phyloP scores from a whole-genome alignment of 2,888 invertebrate genomes.

The Nemoura dubitans region DNA sequence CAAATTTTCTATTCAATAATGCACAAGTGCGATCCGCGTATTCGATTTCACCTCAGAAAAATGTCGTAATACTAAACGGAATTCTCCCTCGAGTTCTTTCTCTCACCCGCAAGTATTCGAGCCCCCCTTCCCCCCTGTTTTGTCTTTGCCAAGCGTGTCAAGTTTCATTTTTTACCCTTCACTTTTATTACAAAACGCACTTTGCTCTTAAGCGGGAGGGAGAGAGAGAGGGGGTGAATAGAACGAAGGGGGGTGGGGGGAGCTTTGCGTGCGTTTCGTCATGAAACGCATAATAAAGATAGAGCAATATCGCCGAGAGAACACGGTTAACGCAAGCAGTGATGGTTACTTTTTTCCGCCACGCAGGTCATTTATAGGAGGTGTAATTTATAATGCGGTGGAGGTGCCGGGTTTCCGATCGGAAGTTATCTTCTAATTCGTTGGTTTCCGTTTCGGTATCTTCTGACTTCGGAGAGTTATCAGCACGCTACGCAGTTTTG shows the following conservation, averaged over 20 bases:
- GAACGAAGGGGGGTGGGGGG: not conserved
- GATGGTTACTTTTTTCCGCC: too few relatives aligned
- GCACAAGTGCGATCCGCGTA: not conserved
- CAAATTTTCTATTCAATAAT: not conserved
- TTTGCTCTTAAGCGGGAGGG: not conserved
- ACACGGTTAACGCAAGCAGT: too few relatives aligned
- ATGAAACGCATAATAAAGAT: not conserved
- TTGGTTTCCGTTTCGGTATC: too few relatives aligned
- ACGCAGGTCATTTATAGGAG: too few relatives aligned
- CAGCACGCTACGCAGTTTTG: too few relatives aligned
- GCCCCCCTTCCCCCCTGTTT: not conserved
- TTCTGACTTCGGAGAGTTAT: too few relatives aligned
- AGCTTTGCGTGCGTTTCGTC: not conserved
- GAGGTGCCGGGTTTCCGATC: not conserved
- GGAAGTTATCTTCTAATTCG: too few relatives aligned
- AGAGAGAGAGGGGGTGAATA: not conserved
- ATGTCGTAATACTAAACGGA: too few relatives aligned
- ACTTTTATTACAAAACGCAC: not conserved
- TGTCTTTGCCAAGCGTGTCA: not conserved
- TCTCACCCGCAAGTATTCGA: too few relatives aligned
- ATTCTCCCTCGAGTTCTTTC: too few relatives aligned
- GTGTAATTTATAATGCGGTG: too few relatives aligned
- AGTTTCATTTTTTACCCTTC: conserved; percentile 12
- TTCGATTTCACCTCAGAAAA: not conserved
- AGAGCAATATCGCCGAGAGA: not conserved